phyloP scores from a whole-genome alignment of 1,140 invertebrate genomes.

The Idris sp. region DNA sequence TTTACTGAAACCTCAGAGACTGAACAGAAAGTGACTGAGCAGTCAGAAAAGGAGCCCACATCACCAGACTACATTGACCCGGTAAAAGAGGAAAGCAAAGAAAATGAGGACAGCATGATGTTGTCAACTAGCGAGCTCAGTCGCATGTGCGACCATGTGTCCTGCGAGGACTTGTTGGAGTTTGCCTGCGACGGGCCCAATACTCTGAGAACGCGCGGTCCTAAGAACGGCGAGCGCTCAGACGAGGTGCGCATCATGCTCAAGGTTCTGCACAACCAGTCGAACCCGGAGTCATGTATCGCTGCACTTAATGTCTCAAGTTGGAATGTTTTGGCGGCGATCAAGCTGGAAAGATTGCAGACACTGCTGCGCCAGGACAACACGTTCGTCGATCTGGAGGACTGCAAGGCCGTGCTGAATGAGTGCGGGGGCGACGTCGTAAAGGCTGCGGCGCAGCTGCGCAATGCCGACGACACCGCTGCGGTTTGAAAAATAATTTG shows the following conservation, averaged over 20 bases:
- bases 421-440: conserved; percentile 74
- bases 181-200: conserved; percentile 92
- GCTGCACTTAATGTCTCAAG: conserved; percentile 88
- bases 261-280: conserved; percentile 91
- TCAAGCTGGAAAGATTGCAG: conserved; percentile 89
- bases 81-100: conserved; percentile 3
- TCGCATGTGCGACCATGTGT: conserved; percentile 86
- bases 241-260: conserved; percentile 94
- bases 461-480: conserved; percentile 73
- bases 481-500: conserved; percentile 72
- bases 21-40: too few relatives aligned
- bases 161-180: conserved; percentile 94
- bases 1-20: too few relatives aligned
- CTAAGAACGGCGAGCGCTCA: conserved; percentile 89
- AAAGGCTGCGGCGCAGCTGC: conserved; percentile 72
- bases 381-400: conserved; percentile 71
- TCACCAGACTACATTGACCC: conserved; percentile 36
- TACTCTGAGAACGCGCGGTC: conserved; percentile 80
- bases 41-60: conserved; percentile 13
- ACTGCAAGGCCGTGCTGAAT: conserved; percentile 74
- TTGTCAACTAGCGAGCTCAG: conserved; percentile 65
- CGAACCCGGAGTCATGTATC: conserved; percentile 88
- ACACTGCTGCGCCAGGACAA: conserved; percentile 80
- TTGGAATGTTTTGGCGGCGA: conserved; percentile 93
- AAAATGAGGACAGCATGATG: conserved; percentile 37